Base-by-base conservation (phyloP, 1,140 invertebrate genomes). In the Papilio dardanus region DNA sequence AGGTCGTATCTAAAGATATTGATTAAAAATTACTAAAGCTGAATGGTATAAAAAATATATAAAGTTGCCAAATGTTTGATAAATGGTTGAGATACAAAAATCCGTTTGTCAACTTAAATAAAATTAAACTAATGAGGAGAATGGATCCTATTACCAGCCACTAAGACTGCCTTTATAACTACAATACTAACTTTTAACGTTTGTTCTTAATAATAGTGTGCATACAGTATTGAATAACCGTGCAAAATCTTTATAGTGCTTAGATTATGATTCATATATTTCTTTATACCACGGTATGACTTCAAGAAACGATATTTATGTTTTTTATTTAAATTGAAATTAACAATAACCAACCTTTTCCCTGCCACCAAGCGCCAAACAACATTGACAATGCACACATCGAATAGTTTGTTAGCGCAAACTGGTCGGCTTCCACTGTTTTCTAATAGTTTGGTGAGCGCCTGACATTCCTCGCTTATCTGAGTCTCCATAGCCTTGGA, bases 331-430 rank as follows among this genome's bases (percentile, higher is more conserved):
- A n/a, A 28, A 2, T 14, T n/a, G 6, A 62, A 77, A 65, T 65
- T 71, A 62, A 74, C 24, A 37, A 33, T 24, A 42, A 76, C 16
- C 50, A 74, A 93, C 90, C 95, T 94, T 81, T 93, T 93, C 2
- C 96, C 96, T 42, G 96, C 96, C 1, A 96, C 93, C 81, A 97
- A 94, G 37, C 92, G 93, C 96, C 97, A 97, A 0, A 97, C 88
- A 3, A 96, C 95, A 88, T 97, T 97, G 1, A 97, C 82, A 3
- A 96, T 94, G 0, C 95, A 91, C 1, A 96, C 89, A 74, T 95
- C 94, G 74, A 96, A 95, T 42, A 93, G 91, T 5, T 84, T 81
- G 69, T 95, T 94, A 69, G 95, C 94, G 0, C 80, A 69, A 2
- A 96, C 79, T 0, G 92, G 84, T 75, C 79, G 75, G 0, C 79